Evolutionary conservation across 2,797 vertebrate genomes (phyloP).

Genomic region (Hemibagrus guttatus): DNA sequence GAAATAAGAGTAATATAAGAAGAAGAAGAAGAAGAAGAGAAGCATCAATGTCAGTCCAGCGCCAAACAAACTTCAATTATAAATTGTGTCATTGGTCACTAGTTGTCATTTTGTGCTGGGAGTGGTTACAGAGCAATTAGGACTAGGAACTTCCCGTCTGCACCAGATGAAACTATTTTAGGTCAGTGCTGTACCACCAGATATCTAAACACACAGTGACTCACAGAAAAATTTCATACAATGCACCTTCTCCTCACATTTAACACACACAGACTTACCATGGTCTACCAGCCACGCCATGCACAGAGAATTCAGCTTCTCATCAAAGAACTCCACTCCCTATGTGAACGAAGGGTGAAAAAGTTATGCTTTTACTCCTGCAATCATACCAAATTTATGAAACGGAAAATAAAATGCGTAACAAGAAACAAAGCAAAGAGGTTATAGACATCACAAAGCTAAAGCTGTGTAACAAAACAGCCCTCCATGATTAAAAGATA

Average conservation of each 20-base stretch:
- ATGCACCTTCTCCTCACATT: not conserved
- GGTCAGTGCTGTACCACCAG: not conserved
- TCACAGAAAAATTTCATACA: not conserved
- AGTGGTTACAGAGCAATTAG: not conserved
- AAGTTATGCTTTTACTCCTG: not conserved
- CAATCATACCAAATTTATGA: not conserved
- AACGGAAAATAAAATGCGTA: not conserved
- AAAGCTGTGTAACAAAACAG: not conserved
- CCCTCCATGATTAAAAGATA: not conserved
- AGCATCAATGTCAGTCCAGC: not conserved
- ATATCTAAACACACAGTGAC: not conserved
- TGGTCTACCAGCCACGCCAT: slow-evolving; percentile 96
- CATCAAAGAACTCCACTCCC: slow-evolving; percentile 94
- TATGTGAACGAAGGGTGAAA: slow-evolving; percentile 54
- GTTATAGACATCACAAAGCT: not conserved
- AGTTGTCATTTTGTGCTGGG: not conserved
- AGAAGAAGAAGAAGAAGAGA: too few species aligned
- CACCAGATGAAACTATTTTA: not conserved
- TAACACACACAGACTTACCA: slow-evolving; percentile 70
- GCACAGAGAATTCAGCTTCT: slow-evolving; percentile 91
- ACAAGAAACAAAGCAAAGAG: not conserved
- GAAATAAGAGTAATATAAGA: not conserved
- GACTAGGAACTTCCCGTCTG: not conserved
- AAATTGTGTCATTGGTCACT: not conserved
- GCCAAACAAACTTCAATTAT: not conserved